These are phyloP conservation scores for Prionace glauca DNA, from an alignment of 2,797 vertebrate genomes.

Conservation along the genomic window DNA sequence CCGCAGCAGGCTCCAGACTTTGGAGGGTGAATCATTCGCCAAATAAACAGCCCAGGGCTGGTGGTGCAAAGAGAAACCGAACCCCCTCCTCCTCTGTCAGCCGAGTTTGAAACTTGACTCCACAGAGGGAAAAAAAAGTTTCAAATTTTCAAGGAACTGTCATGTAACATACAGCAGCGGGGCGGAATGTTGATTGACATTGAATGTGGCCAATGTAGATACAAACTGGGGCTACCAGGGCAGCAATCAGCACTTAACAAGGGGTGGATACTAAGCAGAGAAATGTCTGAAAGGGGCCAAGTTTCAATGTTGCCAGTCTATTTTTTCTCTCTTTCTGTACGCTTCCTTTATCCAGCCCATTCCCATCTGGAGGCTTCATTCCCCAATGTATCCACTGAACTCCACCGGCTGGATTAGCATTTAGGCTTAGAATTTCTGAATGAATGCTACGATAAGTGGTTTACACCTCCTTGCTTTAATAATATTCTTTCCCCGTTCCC, in stretches of 20 bases:
- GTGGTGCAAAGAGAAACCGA: neutral
- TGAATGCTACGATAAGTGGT: neutral
- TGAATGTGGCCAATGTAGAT: neutral
- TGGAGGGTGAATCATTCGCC: neutral
- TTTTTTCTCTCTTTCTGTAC: neutral
- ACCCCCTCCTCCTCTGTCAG: neutral
- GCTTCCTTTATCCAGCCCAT: constrained; percentile 1
- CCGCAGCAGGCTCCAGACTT: neutral
- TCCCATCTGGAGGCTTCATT: neutral
- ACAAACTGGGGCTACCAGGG: neutral
- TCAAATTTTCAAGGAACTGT: constrained; percentile 12
- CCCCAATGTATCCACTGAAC: neutral
- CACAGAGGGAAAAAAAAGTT: neutral
- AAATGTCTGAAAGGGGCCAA: neutral
- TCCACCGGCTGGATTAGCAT: too few relatives aligned
- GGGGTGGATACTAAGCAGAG: neutral
- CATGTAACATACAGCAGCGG: neutral
- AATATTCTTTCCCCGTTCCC: neutral
- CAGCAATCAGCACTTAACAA: neutral
- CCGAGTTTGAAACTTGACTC: constrained; percentile 20
- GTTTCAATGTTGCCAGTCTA: neutral
- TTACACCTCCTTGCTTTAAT: neutral
- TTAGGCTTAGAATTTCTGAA: neutral
- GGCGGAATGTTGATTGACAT: neutral
- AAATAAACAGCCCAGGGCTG: neutral